Percentiles rank a stretch among this genome's conserved stretches.
Evolutionary conservation across 2,888 invertebrate genomes (phyloP).

Genomic region (Nasonia oneida): DNA sequence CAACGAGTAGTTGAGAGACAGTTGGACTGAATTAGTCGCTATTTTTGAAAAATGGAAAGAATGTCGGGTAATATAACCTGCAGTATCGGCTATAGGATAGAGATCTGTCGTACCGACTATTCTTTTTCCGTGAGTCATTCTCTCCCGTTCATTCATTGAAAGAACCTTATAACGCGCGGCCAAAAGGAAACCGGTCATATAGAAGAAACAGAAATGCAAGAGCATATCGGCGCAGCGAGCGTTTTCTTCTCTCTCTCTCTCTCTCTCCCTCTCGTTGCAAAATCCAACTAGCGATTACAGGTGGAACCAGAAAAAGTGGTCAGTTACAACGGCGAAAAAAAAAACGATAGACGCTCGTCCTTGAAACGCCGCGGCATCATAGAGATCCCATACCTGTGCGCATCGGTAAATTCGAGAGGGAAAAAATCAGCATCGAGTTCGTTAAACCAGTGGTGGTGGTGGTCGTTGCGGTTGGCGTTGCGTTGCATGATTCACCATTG

Average conservation of each 20-base stretch:
- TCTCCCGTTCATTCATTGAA: constrained; percentile 8
- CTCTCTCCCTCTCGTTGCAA: neutral
- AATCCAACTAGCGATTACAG: neutral
- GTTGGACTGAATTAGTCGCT: too few species aligned
- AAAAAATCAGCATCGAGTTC: neutral
- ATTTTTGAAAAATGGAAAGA: too few species aligned
- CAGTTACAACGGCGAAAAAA: neutral
- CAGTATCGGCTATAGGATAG: constrained; percentile 30
- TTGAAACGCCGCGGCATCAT: constrained; percentile 5
- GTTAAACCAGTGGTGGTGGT: neutral
- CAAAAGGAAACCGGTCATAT: neutral
- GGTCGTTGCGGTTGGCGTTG: constrained; percentile 40
- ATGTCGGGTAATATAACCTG: neutral
- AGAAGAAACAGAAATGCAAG: neutral
- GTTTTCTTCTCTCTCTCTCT: neutral
- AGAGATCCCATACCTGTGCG: neutral
- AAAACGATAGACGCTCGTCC: constrained; percentile 29
- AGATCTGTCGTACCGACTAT: constrained; percentile 29
- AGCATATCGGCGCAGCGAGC: neutral
- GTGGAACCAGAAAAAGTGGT: neutral
- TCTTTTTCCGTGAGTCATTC: neutral
- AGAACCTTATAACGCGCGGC: neutral
- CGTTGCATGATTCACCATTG: constrained; percentile 55
- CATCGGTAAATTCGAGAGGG: constrained; percentile 34
- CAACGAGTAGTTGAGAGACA: neutral